phyloP scores from a whole-genome alignment of 1,140 invertebrate genomes.

The Thereuonema tuberculata region DNA sequence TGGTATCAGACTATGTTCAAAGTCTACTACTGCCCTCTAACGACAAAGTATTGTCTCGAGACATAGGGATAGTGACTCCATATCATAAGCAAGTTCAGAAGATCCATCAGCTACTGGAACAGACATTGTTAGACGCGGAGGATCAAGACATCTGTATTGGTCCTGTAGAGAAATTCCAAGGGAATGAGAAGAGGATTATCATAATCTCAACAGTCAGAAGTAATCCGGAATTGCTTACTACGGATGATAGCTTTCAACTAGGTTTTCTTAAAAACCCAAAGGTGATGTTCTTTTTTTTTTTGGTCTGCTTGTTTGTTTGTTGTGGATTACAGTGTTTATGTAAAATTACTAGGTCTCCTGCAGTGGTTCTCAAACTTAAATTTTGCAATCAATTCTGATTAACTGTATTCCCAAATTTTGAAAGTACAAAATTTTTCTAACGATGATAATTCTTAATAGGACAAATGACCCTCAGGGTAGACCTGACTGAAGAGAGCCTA shows the following conservation, averaged over 20 bases:
- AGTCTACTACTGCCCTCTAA: conserved; percentile 33
- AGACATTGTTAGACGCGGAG: neutral
- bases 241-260: conserved; percentile 36
- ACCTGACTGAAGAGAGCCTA: too few relatives aligned
- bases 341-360: too few relatives aligned
- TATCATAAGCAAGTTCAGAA: conserved; percentile 60
- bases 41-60: conserved; percentile 40
- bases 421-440: too few relatives aligned
- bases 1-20: conserved; percentile 44
- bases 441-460: too few relatives aligned
- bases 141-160: conserved; percentile 44
- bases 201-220: conserved; percentile 66
- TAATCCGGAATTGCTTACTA: conserved; percentile 34
- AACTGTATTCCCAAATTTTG: too few relatives aligned
- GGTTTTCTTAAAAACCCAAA: conserved; percentile 62
- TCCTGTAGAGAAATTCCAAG: conserved; percentile 92
- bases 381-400: too few relatives aligned
- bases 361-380: too few relatives aligned
- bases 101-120: neutral
- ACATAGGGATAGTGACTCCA: conserved; percentile 87
- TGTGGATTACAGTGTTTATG: too few relatives aligned
- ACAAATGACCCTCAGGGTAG: too few relatives aligned
- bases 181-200: conserved; percentile 72
- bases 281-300: too few relatives aligned
- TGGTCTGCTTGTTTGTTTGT: too few relatives aligned